Evolutionary conservation across 1,140 invertebrate species (phyloP).

Genomic region (Trachymyrmex septentrionalis): DNA sequence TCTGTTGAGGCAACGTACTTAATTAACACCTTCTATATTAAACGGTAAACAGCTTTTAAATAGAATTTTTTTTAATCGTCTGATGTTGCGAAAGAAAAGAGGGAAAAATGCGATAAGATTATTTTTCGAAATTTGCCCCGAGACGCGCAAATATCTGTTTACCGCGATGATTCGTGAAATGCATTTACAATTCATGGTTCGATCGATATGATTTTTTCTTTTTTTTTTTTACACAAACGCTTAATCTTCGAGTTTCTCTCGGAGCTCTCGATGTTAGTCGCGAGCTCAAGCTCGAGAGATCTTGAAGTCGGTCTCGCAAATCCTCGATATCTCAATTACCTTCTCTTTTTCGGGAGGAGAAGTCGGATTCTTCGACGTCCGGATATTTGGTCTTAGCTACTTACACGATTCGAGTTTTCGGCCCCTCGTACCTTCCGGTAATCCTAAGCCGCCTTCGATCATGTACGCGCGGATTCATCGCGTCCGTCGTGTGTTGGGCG

Average conservation of each 20-base stretch:
- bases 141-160: not conserved
- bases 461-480: constrained; percentile 13
- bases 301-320: not conserved
- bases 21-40: too few species aligned
- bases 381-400: not conserved
- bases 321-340: not conserved
- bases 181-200: not conserved
- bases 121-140: not conserved
- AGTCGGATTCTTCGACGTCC: not conserved
- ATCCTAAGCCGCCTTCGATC: constrained; percentile 25
- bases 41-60: not conserved
- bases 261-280: not conserved
- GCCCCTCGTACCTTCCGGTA: not conserved
- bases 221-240: not conserved
- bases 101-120: not conserved
- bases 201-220: too few species aligned
- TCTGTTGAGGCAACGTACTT: too few species aligned
- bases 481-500: constrained; percentile 39
- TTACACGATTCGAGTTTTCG: not conserved
- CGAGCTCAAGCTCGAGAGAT: not conserved
- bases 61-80: not conserved
- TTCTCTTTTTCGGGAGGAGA: not conserved
- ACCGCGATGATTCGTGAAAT: not conserved
- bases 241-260: not conserved
- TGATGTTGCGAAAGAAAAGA: too few species aligned